phyloP scores from a whole-genome alignment of 2,888 invertebrate species.

The Acanthococcus lagerstroemiae region DNA sequence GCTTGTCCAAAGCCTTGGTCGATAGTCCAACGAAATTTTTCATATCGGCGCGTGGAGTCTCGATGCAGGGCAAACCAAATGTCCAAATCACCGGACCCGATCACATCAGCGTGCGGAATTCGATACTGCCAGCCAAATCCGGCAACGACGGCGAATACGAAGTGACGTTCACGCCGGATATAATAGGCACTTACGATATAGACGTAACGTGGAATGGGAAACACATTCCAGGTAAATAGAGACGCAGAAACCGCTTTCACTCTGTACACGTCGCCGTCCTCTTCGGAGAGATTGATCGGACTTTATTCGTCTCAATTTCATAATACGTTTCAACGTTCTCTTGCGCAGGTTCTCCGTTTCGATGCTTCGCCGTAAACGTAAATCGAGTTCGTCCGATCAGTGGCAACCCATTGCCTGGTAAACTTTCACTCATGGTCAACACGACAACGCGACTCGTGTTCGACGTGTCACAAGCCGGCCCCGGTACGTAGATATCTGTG shows the following conservation, averaged over 20 bases:
- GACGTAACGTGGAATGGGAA: conserved; percentile 55
- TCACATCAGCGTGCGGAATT: conserved; percentile 45
- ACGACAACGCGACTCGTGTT: conserved; percentile 68
- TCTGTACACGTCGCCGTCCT: neutral
- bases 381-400: conserved; percentile 64
- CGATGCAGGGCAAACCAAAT: conserved; percentile 41
- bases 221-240: conserved; percentile 51
- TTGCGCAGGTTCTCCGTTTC: conserved; percentile 52
- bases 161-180: conserved; percentile 80
- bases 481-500: conserved; percentile 50
- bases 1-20: conserved; percentile 43
- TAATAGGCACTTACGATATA: conserved; percentile 85
- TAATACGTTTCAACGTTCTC: conserved; percentile 31
- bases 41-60: conserved; percentile 31
- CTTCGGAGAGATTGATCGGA: neutral
- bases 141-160: conserved; percentile 59
- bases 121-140: conserved; percentile 40
- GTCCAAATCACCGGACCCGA: conserved; percentile 52
- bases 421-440: conserved; percentile 37
- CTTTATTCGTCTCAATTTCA: neutral
- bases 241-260: neutral
- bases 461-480: conserved; percentile 81
- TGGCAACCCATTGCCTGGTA: conserved; percentile 49
- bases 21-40: conserved; percentile 31
- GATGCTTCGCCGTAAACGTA: conserved; percentile 59